Base-by-base conservation (phyloP, 1,140 invertebrate species). In the Dendroctonus ponderosae region DNA sequence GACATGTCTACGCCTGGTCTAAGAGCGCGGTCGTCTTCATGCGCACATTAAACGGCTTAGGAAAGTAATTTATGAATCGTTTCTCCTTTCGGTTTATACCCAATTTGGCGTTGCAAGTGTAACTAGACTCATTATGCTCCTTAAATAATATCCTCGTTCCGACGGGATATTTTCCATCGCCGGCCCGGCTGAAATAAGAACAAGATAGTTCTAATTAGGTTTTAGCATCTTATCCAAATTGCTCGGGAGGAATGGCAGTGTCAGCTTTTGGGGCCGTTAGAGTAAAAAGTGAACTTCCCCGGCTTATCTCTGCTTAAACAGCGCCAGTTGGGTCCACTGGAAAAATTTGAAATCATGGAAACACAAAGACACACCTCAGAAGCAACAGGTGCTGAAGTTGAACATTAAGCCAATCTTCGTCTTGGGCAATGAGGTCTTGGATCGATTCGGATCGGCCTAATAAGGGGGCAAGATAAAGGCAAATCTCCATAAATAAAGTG, bases 31-130 rank as follows among this genome's bases (percentile, higher is more conserved):
- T 62, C 43, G 42, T 58, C 56, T 51, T 71, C 62, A 64, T 67
- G 56, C 67, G 70, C 67, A 72, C 70, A 72, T 70, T 72, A 72
- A 72, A 69, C 68, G 70, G 70, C 68, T 72, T 66, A 72, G 65
- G 70, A 71, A 72, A 49, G 68, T 70, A 70, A 72, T 72, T 72
- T 72, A 72, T 72, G 70, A 70, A 67, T 72, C 70, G 68, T 72
- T 69, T 61, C 65, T 65, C 70, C 64, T 72, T 65, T 61, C 65
- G 65, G 65, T 72, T 72, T 70, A 72, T 66, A 66, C 70, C 70
- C 70, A 72, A 72, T 72, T 70, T 72, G 65, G 64, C 68, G 64
- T 65, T 68, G 70, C 66, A 64, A 67, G 68, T 70, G 70, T 70
- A 67, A 63, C 61, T 64, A 69, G 62, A 66, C 51, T 70, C 58